A percentile compares a stretch with the other conserved stretches of the same genome.
Conservation (phyloP, 2,113 vertebrate species). For the Galemys pyrenaicus region DNA sequence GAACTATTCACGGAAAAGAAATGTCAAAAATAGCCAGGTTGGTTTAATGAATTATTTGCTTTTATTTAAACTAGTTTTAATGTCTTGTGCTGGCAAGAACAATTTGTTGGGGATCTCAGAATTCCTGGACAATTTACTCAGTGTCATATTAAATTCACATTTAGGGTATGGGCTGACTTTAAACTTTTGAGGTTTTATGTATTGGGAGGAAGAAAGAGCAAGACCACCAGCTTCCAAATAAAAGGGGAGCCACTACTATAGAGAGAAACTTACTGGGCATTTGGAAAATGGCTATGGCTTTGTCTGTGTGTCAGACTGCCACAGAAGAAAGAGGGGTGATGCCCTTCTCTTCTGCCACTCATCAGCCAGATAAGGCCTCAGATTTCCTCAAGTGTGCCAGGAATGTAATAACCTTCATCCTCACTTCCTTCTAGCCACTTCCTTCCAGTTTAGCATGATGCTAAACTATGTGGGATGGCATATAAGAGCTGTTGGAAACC, state of each 20-base stretch:
- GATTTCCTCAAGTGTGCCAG: neutral
- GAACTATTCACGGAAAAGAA: constrained; percentile 83
- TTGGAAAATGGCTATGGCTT: neutral
- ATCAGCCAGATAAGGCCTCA: fast-evolving
- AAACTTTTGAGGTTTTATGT: neutral
- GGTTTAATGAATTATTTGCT: constrained; percentile 37
- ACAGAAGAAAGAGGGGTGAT: neutral
- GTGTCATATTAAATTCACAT: neutral
- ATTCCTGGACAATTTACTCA: neutral
- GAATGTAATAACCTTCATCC: no score
- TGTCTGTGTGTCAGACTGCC: neutral
- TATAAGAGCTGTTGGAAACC: neutral
- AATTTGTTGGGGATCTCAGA: neutral
- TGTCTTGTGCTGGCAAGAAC: neutral
- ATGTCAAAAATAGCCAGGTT: constrained; percentile 87
- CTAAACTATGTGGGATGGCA: neutral
- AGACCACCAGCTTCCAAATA: neutral
- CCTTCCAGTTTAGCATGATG: no score
- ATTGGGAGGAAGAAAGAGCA: neutral
- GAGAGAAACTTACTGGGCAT: neutral
- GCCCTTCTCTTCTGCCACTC: neutral
- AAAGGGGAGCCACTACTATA: neutral
- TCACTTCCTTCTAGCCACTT: neutral
- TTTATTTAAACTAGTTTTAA: neutral
- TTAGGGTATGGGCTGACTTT: neutral